These are phyloP conservation scores for Panulirus ornatus DNA, from an alignment of 1,140 invertebrate genomes.

Conservation along the genomic window DNA sequence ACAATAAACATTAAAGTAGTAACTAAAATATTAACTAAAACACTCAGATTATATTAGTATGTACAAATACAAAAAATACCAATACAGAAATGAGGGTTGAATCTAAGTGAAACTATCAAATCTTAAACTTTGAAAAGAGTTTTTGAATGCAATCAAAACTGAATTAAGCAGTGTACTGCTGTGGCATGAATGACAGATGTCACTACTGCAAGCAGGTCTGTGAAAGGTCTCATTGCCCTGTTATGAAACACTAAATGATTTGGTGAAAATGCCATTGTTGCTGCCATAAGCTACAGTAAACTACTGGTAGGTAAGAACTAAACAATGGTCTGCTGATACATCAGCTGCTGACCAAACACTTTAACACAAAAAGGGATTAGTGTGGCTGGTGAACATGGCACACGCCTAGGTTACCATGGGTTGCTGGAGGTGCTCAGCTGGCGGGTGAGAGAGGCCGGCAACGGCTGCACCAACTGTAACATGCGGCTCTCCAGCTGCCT, in stretches of 20 bases:
- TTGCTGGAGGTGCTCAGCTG: conserved; percentile 63
- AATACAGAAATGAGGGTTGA: neutral
- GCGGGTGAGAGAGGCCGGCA: conserved; percentile 57
- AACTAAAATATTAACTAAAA: neutral
- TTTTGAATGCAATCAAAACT: neutral
- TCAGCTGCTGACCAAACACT: conserved; percentile 51
- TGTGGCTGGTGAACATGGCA: conserved; percentile 32
- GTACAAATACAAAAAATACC: neutral
- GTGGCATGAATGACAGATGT: neutral
- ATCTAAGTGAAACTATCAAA: neutral
- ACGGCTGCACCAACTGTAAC: conserved; percentile 70
- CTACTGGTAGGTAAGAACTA: conserved; percentile 52
- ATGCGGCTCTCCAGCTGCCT: conserved; percentile 73
- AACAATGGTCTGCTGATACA: conserved; percentile 46
- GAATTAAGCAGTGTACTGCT: neutral
- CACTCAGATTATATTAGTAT: conserved; percentile 1
- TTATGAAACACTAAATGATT: neutral
- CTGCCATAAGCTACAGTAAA: conserved; percentile 18
- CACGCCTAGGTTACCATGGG: conserved; percentile 63
- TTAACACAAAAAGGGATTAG: conserved; percentile 49
- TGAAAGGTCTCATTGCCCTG: neutral
- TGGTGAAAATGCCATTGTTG: neutral
- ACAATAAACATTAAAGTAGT: neutral
- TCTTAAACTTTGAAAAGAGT: no score
- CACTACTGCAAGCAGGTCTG: neutral